Percentiles rank a stretch among this genome's conserved stretches.
Evolutionary conservation across 2,797 vertebrate genomes (phyloP).

Genomic region (Chaunax sp.): DNA sequence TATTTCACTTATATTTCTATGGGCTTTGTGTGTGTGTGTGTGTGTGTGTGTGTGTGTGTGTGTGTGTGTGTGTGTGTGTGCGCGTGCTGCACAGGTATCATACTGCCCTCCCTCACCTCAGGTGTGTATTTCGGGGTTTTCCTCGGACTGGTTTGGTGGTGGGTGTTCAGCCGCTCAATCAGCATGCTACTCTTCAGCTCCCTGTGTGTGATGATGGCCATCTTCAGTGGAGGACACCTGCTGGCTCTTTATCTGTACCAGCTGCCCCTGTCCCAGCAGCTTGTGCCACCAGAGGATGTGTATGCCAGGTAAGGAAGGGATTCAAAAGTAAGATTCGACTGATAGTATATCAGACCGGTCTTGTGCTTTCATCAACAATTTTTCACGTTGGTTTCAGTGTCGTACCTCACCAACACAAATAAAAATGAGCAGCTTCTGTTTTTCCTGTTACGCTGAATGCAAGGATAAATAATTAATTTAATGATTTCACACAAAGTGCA

Average conservation of each 20-base stretch:
- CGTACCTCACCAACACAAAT: neutral
- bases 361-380: neutral
- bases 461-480: neutral
- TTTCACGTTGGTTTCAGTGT: slow-evolving; percentile 1
- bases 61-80: too few relatives aligned
- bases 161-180: slow-evolving; percentile 81
- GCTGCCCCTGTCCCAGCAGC: slow-evolving; percentile 81
- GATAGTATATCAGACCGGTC: neutral
- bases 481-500: neutral
- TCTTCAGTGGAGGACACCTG: slow-evolving; percentile 86
- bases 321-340: neutral
- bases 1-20: neutral
- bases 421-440: neutral
- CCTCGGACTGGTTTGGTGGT: slow-evolving; percentile 86
- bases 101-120: slow-evolving; percentile 85
- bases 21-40: slow-evolving; percentile 15
- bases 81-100: slow-evolving; percentile 78
- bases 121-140: slow-evolving; percentile 85
- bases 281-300: slow-evolving; percentile 82
- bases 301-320: slow-evolving; percentile 78
- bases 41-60: too few relatives aligned
- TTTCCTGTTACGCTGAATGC: neutral
- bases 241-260: slow-evolving; percentile 87
- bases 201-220: slow-evolving; percentile 85
- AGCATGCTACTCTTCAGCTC: slow-evolving; percentile 82